phyloP scores from a whole-genome alignment of 2,113 vertebrate genomes.

The Mus spicilegus region DNA sequence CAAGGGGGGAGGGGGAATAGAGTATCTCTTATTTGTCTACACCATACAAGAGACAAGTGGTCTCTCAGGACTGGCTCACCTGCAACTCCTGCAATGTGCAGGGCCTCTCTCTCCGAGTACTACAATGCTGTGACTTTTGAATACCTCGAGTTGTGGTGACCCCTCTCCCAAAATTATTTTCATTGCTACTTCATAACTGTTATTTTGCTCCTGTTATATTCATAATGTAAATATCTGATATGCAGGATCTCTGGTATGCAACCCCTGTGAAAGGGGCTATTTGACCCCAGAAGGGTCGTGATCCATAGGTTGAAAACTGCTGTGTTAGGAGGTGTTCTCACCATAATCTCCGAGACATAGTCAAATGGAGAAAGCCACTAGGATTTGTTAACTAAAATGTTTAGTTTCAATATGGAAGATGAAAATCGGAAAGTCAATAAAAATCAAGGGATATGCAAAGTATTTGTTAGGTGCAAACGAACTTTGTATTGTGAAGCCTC shows the following conservation, averaged over 20 bases:
- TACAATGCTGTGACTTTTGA: neutral
- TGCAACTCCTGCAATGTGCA: neutral
- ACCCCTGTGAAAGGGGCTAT: neutral
- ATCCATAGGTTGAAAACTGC: neutral
- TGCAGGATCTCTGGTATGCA: neutral
- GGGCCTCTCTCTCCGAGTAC: neutral
- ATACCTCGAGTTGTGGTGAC: neutral
- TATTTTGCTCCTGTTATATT: neutral
- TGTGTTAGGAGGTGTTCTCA: neutral
- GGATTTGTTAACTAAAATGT: conserved; percentile 13
- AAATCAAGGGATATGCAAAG: conserved; percentile 37
- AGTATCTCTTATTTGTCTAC: neutral
- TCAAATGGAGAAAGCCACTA: neutral
- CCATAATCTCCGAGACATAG: neutral
- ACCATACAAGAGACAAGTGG: neutral
- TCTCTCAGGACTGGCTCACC: neutral
- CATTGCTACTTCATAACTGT: neutral
- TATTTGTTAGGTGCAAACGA: neutral
- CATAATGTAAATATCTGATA: neutral
- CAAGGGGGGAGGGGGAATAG: too few relatives aligned
- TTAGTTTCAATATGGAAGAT: neutral
- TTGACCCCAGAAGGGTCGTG: neutral
- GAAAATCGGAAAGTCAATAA: neutral
- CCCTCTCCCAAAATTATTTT: neutral
- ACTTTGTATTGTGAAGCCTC: neutral